Evolutionary conservation across 30 jellyfish, hydroid and myxozoan genomes (phyloP), one percentile per base, ranked within the genome.

Genomic region (Cassiopea xamachana): DNA sequence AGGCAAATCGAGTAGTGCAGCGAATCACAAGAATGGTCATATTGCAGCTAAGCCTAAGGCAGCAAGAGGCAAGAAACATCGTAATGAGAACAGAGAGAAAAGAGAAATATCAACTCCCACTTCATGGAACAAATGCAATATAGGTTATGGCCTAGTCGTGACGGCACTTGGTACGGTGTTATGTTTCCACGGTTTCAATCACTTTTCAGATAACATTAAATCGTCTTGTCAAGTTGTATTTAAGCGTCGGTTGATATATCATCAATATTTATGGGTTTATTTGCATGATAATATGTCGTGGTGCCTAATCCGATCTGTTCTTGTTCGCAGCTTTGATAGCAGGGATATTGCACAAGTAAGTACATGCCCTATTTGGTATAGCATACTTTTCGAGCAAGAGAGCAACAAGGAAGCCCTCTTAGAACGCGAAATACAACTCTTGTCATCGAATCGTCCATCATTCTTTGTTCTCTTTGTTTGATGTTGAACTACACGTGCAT

Each of bases 311-410:
- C 87, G 83, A 73, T 76, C 44, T 55, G 7, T 55, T 27, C 44
- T 59, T 44, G 39, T 73, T 86, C 82, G 60, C 87, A 86, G 93
- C 93, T 16, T 60, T 86, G 71, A 58, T 44, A 46, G 79, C 93
- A 8, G 93, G 93, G 75, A 48, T 73, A 76, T 75, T 86, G 27
- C 93, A 86, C 93, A 86, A 76, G 93, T 86, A 62, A 86, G 87
- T 61, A 43, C 15, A 64, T 9, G 15, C 64, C 12, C 73, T 16
- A 77, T 16, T 18, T 39, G 7, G 43, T 75, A 75, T 8, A 15
- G 8, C 4, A 4, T 7, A 39, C 64, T 47, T 77, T 43, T 77
- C 2, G 18, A 55, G 12, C 12, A 55, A 55, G 12, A 55, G 7
- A 55, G 64, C 10, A 10, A 10, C 7, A 55, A 3, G 12, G 64